These are phyloP conservation scores for Spongilla lacustris DNA, from an alignment of 37 sponge, comb jelly and placozoan genomes.

Conservation along the genomic window DNA sequence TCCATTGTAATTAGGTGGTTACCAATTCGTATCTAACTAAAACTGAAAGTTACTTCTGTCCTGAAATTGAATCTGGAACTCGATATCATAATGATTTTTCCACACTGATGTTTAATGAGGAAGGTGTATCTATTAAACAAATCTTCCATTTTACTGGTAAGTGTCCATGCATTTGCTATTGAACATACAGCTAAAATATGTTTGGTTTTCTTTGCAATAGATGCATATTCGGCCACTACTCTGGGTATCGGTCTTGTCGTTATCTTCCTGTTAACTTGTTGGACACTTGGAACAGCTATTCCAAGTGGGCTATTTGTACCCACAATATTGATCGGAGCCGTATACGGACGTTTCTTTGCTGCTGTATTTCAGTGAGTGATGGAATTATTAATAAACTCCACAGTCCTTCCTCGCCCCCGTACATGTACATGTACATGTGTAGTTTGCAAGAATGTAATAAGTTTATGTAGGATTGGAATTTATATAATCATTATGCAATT, in stretches of 20 bases:
- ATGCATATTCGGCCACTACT: neutral
- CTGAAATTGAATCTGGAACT: neutral
- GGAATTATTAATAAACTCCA: neutral
- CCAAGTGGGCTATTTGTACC: conserved; percentile 98
- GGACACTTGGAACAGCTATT: conserved; percentile 95
- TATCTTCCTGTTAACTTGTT: conserved; percentile 85
- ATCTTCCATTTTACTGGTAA: neutral
- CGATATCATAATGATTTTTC: conserved; percentile 3
- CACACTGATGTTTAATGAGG: neutral
- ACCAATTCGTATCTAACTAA: conserved; percentile 28
- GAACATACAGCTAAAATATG: no score
- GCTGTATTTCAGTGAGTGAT: conserved; percentile 54
- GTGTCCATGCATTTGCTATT: neutral
- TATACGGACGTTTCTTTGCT: conserved; percentile 87
- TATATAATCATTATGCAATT: no score
- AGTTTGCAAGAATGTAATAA: no score
- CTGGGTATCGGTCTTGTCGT: neutral
- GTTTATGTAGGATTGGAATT: no score
- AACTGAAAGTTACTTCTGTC: conserved; percentile 61
- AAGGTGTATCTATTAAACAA: neutral
- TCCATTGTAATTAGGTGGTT: neutral
- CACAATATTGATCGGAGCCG: conserved; percentile 88
- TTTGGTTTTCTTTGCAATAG: no score
- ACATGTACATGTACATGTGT: no score
- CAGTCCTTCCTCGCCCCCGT: no score